A percentile compares a stretch with the other conserved stretches of the same genome.
These are phyloP conservation scores for Heliconius congener DNA, from an alignment of 1,140 invertebrate species.

Conservation along the genomic window DNA sequence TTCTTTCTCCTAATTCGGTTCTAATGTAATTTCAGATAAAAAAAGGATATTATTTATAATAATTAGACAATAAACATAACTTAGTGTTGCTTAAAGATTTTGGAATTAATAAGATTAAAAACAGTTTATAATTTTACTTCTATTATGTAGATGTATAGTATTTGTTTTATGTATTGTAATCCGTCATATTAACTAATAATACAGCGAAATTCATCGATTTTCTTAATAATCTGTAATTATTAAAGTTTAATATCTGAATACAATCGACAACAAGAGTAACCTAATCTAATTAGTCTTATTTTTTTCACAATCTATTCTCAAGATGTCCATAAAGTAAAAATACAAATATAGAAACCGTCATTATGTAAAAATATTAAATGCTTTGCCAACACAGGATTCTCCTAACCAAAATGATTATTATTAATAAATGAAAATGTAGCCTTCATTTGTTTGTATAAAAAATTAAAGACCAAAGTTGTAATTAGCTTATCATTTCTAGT, in stretches of 20 bases:
- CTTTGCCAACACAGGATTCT: background rate
- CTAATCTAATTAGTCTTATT: background rate
- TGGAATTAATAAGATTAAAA: conserved; percentile 1
- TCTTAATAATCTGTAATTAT: too few relatives aligned
- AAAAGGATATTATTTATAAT: background rate
- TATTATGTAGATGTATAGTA: too few relatives aligned
- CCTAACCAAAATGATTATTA: background rate
- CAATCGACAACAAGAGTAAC: too few relatives aligned
- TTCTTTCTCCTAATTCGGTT: background rate
- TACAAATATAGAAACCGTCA: background rate
- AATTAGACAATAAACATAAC: background rate
- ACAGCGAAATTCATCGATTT: too few relatives aligned
- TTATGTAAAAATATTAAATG: background rate
- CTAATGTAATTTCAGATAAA: background rate
- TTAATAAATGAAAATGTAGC: background rate
- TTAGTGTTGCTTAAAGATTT: background rate
- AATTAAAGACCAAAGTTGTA: background rate
- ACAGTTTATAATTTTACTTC: background rate
- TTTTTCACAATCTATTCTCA: background rate
- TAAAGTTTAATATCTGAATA: too few relatives aligned
- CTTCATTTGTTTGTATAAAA: background rate
- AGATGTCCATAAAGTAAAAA: background rate
- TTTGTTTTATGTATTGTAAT: too few relatives aligned
- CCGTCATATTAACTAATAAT: too few relatives aligned
- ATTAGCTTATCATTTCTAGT: background rate